These are phyloP conservation scores for Morphnarchus princeps DNA, from an alignment of 2,113 vertebrate genomes.

Conservation along the genomic window DNA sequence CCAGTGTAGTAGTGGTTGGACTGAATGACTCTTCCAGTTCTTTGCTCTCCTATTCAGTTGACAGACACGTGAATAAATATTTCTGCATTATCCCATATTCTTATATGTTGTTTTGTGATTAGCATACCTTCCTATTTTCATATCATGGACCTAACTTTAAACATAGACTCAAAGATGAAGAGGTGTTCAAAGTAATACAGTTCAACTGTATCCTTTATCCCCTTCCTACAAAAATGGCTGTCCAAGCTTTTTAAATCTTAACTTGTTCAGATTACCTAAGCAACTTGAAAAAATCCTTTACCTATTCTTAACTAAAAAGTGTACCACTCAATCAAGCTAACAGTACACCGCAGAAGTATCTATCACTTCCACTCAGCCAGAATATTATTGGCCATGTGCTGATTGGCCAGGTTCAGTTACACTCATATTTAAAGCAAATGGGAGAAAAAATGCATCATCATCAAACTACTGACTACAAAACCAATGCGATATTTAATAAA, in stretches of 20 bases:
- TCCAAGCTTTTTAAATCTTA: not conserved
- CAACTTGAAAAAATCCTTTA: not conserved
- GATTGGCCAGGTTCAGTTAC: not conserved
- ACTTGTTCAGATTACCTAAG: not conserved
- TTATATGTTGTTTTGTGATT: not conserved
- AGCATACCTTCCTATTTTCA: not conserved
- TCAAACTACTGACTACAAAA: not conserved
- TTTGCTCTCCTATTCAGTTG: not conserved
- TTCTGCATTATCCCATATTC: not conserved
- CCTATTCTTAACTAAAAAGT: not conserved
- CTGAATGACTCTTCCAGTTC: not conserved
- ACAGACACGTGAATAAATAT: not conserved
- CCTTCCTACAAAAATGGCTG: not conserved
- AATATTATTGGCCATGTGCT: not conserved
- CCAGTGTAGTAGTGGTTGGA: not conserved
- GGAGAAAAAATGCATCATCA: not conserved
- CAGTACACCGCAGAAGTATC: not conserved
- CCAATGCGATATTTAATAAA: not conserved
- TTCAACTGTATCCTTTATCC: not conserved
- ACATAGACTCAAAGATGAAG: not conserved
- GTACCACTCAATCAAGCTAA: not conserved
- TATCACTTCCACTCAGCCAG: not conserved
- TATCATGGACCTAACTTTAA: not conserved
- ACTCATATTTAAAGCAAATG: not conserved
- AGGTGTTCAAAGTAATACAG: not conserved